These are phyloP conservation scores for Amphimedon queenslandica DNA, from an alignment of 37 sponge, comb jelly and placozoan genomes.

Conservation along the genomic window DNA sequence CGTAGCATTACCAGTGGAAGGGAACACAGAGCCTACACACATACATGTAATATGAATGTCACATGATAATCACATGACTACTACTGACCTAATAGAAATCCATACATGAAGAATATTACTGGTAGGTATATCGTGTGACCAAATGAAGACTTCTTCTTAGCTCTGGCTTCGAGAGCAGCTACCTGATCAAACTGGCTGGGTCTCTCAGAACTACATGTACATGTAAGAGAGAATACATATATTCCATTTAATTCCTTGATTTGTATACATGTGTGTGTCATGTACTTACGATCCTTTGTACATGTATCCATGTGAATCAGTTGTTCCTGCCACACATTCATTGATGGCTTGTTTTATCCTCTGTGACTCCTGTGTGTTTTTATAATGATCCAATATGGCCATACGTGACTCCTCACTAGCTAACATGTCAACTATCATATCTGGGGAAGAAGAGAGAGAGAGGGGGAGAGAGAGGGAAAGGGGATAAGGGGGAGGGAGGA, in stretches of 20 bases:
- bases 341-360: constrained; percentile 45
- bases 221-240: too few species aligned
- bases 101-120: constrained; percentile 67
- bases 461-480: too few species aligned
- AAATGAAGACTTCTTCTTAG: constrained; percentile 26
- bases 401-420: constrained; percentile 37
- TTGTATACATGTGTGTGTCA: background rate
- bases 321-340: background rate
- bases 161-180: constrained; percentile 58
- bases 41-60: background rate
- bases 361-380: constrained; percentile 28
- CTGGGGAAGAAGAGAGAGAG: too few species aligned
- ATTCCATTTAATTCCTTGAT: background rate
- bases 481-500: too few species aligned
- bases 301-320: background rate
- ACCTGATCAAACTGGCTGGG: constrained; percentile 10
- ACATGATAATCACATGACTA: background rate
- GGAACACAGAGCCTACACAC: constrained; percentile 48
- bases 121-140: constrained; percentile 51
- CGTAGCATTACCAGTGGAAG: constrained; percentile 20
- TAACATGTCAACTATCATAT: constrained; percentile 85
- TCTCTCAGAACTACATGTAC: background rate
- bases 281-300: background rate
- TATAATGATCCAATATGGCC: constrained; percentile 40
- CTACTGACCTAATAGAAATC: constrained; percentile 42